phyloP scores from a whole-genome alignment of 2,113 vertebrate genomes.

The Sardina pilchardus region DNA sequence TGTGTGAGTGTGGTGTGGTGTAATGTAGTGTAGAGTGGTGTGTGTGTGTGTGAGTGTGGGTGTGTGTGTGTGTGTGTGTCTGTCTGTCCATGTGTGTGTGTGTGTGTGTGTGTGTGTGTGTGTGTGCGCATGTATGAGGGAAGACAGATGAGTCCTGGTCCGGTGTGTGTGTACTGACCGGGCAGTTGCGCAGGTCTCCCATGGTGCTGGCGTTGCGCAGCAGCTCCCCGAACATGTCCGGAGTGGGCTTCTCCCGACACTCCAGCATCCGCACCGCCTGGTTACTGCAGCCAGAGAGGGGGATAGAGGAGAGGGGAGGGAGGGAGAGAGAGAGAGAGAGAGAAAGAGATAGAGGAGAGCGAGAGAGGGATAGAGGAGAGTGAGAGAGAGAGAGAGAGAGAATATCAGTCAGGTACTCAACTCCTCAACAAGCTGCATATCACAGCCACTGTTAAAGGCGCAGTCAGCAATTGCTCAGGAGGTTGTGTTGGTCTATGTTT shows the following conservation, averaged over 20 bases:
- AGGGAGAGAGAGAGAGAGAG: not conserved
- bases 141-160: not conserved
- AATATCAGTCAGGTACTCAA: not conserved
- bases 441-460: too few species aligned
- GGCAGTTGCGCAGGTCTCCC: slow-evolving; percentile 92
- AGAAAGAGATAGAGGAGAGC: not conserved
- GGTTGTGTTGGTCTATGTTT: too few species aligned
- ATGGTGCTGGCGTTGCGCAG: slow-evolving; percentile 92
- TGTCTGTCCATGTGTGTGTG: not conserved
- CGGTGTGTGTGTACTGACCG: slow-evolving; percentile 71
- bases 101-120: slow-evolving; percentile 5
- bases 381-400: not conserved
- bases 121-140: not conserved
- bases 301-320: not conserved
- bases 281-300: slow-evolving; percentile 74
- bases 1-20: not conserved
- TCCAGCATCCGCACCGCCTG: slow-evolving; percentile 96
- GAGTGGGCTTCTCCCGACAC: slow-evolving; percentile 88
- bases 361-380: not conserved
- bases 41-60: not conserved
- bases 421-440: not conserved
- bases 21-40: too few species aligned
- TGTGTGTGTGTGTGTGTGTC: not conserved
- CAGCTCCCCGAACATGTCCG: slow-evolving; percentile 94
- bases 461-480: too few species aligned